phyloP scores from a whole-genome alignment of 2,797 vertebrate species.

The Crenichthys baileyi region DNA sequence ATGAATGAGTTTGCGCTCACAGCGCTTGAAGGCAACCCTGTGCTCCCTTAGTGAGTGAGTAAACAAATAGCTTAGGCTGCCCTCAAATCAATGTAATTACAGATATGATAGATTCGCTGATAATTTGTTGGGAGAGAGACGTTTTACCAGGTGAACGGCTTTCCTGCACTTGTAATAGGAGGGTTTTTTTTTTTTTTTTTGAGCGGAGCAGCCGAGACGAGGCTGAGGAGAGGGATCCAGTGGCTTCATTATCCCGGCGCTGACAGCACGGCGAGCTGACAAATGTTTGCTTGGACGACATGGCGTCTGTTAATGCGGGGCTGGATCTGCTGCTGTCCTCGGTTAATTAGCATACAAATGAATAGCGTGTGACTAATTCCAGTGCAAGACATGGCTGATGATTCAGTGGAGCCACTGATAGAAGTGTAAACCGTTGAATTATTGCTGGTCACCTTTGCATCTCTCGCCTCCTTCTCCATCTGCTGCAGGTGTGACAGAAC shows the following conservation, averaged over 20 bases:
- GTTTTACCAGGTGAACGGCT: slow-evolving; percentile 71
- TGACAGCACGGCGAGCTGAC: slow-evolving; percentile 74
- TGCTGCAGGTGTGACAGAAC: slow-evolving; percentile 47
- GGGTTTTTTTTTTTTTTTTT: slow-evolving; percentile 39
- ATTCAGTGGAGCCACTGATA: slow-evolving; percentile 57
- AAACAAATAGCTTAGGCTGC: slow-evolving; percentile 59
- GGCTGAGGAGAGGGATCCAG: slow-evolving; percentile 57
- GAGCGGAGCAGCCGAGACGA: slow-evolving; percentile 52
- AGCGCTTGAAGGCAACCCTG: slow-evolving; percentile 26
- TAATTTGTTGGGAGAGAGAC: slow-evolving; percentile 73
- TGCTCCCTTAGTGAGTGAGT: slow-evolving; percentile 32
- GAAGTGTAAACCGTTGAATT: slow-evolving; percentile 57
- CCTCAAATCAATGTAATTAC: slow-evolving; percentile 70
- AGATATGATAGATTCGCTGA: slow-evolving; percentile 64
- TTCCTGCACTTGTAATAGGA: slow-evolving; percentile 71
- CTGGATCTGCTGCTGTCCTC: slow-evolving; percentile 54
- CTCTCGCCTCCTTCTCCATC: slow-evolving; percentile 24
- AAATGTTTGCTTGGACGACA: slow-evolving; percentile 78
- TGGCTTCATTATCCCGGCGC: slow-evolving; percentile 65
- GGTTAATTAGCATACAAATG: slow-evolving; percentile 77
- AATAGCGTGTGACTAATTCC: slow-evolving; percentile 67
- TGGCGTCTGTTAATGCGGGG: slow-evolving; percentile 66
- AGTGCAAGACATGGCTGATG: slow-evolving; percentile 41
- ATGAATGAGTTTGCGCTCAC: neutral
- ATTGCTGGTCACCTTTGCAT: slow-evolving; percentile 29